phyloP scores from a whole-genome alignment of 2,888 invertebrate species.

The Andrena dorsata region DNA sequence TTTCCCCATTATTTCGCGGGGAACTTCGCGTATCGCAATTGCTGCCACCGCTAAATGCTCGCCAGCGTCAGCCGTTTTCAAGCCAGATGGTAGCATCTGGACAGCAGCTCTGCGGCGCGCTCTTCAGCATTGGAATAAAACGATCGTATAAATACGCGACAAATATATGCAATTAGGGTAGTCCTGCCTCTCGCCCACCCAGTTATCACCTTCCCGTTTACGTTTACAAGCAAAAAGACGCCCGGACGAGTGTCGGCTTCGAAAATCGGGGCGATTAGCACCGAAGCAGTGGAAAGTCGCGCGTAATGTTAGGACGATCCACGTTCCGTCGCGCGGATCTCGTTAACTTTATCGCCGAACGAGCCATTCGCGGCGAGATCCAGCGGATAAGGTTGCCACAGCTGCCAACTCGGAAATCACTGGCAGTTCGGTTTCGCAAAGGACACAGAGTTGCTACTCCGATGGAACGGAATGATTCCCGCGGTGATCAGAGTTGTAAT shows the following conservation, averaged over 20 bases:
- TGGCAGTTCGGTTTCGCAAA: too few species aligned
- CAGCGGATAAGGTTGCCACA: conserved; percentile 1
- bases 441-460: neutral
- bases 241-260: neutral
- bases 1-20: conserved; percentile 50
- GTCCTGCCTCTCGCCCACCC: neutral
- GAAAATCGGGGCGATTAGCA: conserved; percentile 15
- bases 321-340: conserved; percentile 3
- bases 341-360: conserved; percentile 22
- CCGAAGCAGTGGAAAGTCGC: neutral
- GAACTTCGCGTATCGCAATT: conserved; percentile 35
- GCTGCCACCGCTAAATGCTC: conserved; percentile 25
- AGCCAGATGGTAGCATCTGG: conserved; percentile 3
- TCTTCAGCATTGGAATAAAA: conserved; percentile 46
- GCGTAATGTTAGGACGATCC: neutral
- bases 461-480: neutral
- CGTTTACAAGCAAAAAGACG: neutral
- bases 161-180: conserved; percentile 56
- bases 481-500: conserved; percentile 1
- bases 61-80: neutral
- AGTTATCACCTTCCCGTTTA: conserved; percentile 7
- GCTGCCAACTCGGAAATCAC: neutral
- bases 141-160: conserved; percentile 48
- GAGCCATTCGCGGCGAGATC: neutral
- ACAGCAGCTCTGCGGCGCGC: neutral